Percentiles rank a stretch among this genome's conserved stretches.
phyloP scores from a whole-genome alignment of 2,797 vertebrate genomes.

The Lepidocolaptes lacrymiger region DNA sequence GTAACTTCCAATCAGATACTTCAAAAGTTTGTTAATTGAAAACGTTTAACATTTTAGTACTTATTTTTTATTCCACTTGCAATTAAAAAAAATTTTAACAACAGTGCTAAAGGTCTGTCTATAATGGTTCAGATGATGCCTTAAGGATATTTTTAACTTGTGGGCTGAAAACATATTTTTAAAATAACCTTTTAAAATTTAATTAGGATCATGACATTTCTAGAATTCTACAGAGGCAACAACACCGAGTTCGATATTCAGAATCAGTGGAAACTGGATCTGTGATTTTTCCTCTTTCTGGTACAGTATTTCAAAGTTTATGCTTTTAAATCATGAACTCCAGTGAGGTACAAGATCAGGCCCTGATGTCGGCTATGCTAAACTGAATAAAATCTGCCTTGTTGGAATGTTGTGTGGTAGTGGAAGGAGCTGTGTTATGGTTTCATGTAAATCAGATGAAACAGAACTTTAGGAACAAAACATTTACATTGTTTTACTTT shows the following conservation, averaged over 20 bases:
- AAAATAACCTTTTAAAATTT: conserved; percentile 30
- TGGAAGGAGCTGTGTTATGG: neutral
- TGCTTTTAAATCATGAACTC: neutral
- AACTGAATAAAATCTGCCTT: neutral
- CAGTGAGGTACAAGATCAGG: neutral
- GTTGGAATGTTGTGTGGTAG: neutral
- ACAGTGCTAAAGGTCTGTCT: neutral
- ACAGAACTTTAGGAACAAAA: neutral
- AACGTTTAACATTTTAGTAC: neutral
- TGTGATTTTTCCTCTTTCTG: conserved; percentile 90
- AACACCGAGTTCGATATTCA: conserved; percentile 87
- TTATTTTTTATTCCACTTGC: neutral
- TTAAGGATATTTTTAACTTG: neutral
- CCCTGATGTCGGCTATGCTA: neutral
- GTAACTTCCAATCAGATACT: neutral
- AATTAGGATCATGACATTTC: conserved; percentile 82
- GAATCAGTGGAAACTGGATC: conserved; percentile 82
- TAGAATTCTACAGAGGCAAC: conserved; percentile 77
- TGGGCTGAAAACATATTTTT: conserved; percentile 15
- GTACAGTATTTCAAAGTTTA: conserved; percentile 76
- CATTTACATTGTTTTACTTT: neutral
- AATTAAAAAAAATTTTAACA: neutral
- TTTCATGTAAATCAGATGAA: neutral
- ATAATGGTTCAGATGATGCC: neutral
- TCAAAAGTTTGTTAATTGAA: neutral